Base-by-base conservation (phyloP, 2,888 invertebrate genomes). In the Cheilosia vernalis region DNA sequence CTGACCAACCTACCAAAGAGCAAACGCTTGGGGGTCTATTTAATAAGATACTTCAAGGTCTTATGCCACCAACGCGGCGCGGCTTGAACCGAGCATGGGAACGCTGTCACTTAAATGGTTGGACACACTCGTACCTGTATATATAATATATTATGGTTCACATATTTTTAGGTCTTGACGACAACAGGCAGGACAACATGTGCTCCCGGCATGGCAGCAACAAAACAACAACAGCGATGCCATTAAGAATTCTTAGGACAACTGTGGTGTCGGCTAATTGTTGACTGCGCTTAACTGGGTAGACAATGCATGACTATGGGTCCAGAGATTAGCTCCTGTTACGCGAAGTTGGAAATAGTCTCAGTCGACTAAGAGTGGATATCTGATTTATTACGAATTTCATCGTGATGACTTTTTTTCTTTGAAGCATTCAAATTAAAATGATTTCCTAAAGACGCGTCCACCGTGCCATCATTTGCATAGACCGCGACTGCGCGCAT, bases 21-120 rank as follows among this genome's bases (percentile, higher is more conserved):
- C 70, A 61, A 42, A 37, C 85, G 40, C 70, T 51, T 30, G 70
- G 70, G 85, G 76, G 66, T 81, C 76, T 44, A 72, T 81, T 85
- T 72, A 85, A 77, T 85, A 72, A 77, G 85, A 76, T 76, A 85
- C 81, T 72, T 85, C 85, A 85, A 85, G 85, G 85, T 85, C 85
- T 72, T 44, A 70, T 76, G 49, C 85, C 85, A 81, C 85, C 85
- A 85, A 85, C 85, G 85, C 81, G 37, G 64, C 40, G 40, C 27
- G 49, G 44, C 24, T 77, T 67, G 42, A 67, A 44, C 60, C 19
- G 63, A 72, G 19, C 72, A 79, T 79, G 79, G 66, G 79, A 79
- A 79, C 79, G 72, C 49, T 27, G 40, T 72, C 33, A 37, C 37
- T 49, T 27, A 51, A 49, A 66, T 27, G 49, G 55, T 13, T 40